Percentiles rank a stretch among this genome's conserved stretches.
These are phyloP conservation scores for Tiliqua scincoides DNA, from an alignment of 2,113 vertebrate genomes.

Conservation along the genomic window DNA sequence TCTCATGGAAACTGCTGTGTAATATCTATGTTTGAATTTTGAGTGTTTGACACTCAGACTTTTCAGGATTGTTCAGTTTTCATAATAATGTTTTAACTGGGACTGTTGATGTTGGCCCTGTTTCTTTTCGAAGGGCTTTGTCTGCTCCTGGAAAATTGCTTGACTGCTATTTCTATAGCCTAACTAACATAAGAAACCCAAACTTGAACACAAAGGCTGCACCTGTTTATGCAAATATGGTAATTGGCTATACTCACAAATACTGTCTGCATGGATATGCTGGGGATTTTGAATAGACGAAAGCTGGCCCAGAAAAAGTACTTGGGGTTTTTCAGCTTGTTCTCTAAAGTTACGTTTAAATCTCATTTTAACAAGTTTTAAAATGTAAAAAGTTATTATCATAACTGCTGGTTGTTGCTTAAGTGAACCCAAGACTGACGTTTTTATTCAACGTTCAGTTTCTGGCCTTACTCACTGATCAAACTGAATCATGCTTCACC, in stretches of 20 bases:
- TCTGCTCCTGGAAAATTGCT: background rate
- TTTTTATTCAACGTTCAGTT: background rate
- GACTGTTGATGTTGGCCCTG: background rate
- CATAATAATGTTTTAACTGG: background rate
- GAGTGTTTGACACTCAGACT: background rate
- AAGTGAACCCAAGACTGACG: background rate
- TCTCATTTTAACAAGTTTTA: background rate
- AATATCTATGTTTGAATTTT: background rate
- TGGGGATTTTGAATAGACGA: background rate
- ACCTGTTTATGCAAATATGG: conserved; percentile 10
- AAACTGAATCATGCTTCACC: background rate
- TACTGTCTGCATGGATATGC: background rate
- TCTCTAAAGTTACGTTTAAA: background rate
- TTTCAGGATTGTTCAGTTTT: conserved; percentile 5
- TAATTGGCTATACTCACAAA: background rate
- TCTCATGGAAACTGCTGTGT: conserved; percentile 29
- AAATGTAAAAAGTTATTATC: background rate
- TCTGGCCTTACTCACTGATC: background rate
- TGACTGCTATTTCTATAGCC: background rate
- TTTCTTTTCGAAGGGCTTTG: background rate
- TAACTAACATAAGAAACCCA: background rate
- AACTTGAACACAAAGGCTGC: background rate
- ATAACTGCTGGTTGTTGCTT: background rate
- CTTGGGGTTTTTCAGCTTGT: background rate
- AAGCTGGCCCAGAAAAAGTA: background rate